Evolutionary conservation across 2,797 vertebrate species (phyloP).

Genomic region (Cygnus olor): DNA sequence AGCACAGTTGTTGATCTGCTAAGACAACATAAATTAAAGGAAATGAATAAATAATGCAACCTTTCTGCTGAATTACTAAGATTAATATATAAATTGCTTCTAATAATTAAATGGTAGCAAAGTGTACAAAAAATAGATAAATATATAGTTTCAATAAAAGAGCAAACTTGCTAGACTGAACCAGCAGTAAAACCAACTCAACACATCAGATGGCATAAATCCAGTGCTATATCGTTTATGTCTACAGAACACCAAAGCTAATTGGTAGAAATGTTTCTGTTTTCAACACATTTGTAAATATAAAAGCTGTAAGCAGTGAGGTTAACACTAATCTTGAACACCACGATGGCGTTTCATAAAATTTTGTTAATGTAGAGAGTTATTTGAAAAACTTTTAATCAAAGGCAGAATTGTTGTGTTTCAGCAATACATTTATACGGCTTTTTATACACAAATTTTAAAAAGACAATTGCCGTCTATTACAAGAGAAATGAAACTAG

Average conservation of each 20-base stretch:
- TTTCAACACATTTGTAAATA: slow-evolving; percentile 4
- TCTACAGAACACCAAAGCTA: slow-evolving; percentile 7
- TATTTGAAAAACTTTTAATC: background rate
- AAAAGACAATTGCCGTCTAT: background rate
- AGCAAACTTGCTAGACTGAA: slow-evolving; percentile 8
- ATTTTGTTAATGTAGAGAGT: background rate
- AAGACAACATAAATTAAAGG: background rate
- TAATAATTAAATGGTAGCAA: background rate
- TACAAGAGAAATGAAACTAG: background rate
- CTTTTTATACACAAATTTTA: background rate
- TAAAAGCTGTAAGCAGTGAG: background rate
- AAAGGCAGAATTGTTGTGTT: background rate
- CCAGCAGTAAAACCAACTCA: background rate
- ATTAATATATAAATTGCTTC: background rate
- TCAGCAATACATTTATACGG: rapidly evolving
- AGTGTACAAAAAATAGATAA: background rate
- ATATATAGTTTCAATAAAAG: slow-evolving; percentile 4
- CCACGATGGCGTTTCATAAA: background rate
- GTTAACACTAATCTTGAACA: background rate
- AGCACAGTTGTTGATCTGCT: background rate
- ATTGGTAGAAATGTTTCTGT: slow-evolving; percentile 14
- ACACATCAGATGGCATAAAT: background rate
- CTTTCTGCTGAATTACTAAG: background rate
- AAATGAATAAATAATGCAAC: background rate
- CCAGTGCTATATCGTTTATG: background rate